Percentiles rank a stretch among this genome's conserved stretches.
phyloP scores from a whole-genome alignment of 2,888 invertebrate species.

The Oscheius onirici region DNA sequence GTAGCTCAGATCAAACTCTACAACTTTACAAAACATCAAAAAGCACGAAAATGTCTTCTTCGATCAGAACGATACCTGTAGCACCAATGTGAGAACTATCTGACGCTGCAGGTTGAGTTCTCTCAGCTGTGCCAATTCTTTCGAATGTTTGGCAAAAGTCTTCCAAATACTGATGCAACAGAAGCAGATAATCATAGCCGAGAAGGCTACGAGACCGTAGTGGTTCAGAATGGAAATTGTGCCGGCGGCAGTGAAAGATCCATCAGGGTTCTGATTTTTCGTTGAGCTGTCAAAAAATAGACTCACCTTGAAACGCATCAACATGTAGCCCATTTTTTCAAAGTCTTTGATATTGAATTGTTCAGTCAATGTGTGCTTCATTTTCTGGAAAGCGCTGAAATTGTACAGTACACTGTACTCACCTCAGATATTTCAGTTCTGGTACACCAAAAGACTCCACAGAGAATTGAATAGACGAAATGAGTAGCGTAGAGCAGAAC shows the following conservation, averaged over 20 bases:
- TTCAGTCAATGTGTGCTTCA: not conserved
- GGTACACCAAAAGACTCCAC: slow-evolving; percentile 14
- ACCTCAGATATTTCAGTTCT: not conserved
- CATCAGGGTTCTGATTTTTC: not conserved
- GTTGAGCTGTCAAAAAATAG: not conserved
- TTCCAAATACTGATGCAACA: slow-evolving; percentile 8
- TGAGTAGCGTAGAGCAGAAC: not conserved
- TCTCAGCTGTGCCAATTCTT: not conserved
- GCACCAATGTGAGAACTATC: slow-evolving; percentile 3
- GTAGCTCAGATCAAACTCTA: too few species aligned
- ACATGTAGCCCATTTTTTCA: slow-evolving; percentile 3
- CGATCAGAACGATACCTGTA: slow-evolving; percentile 5
- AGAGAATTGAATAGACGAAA: not conserved
- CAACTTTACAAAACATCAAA: too few species aligned
- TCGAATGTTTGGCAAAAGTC: not conserved
- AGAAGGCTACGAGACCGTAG: not conserved
- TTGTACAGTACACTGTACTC: too few species aligned
- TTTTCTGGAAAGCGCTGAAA: not conserved
- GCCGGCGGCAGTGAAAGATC: not conserved
- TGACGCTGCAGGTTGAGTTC: not conserved
- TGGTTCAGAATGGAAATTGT: not conserved
- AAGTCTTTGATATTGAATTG: not conserved
- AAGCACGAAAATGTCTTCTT: too few species aligned
- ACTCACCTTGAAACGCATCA: slow-evolving; percentile 4
- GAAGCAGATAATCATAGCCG: slow-evolving; percentile 9